Conservation (phyloP, 1,140 invertebrate genomes). For the Drosophila melanica region DNA sequence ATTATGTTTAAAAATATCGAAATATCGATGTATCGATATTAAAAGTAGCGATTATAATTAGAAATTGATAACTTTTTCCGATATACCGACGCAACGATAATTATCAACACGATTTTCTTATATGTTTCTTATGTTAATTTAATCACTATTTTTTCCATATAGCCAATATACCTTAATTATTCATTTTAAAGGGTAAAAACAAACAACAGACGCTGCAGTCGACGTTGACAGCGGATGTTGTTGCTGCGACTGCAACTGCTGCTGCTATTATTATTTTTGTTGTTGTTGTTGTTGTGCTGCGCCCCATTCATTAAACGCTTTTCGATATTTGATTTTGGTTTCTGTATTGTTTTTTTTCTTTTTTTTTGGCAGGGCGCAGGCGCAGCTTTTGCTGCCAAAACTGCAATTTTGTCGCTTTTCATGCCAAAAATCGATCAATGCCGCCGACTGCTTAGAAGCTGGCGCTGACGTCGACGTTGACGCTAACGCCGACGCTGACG, state of each 20-base stretch:
- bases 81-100: too few relatives aligned
- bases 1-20: too few relatives aligned
- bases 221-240: conserved; percentile 47
- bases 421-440: conserved; percentile 61
- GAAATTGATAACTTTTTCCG: too few relatives aligned
- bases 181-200: too few relatives aligned
- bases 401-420: conserved; percentile 50
- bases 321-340: conserved; percentile 9
- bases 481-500: not conserved
- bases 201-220: conserved; percentile 28
- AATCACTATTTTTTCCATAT: too few relatives aligned
- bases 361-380: conserved; percentile 22
- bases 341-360: too few relatives aligned
- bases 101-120: too few relatives aligned
- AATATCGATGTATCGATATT: too few relatives aligned
- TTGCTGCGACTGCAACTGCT: conserved; percentile 4
- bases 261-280: conserved; percentile 1
- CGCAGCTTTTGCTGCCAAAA: conserved; percentile 26
- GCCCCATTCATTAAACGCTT: conserved; percentile 49
- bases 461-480: not conserved
- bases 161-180: too few relatives aligned
- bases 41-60: too few relatives aligned
- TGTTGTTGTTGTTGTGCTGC: conserved; percentile 29
- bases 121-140: too few relatives aligned
- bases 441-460: not conserved